Percentiles rank a stretch among this genome's conserved stretches.
phyloP scores from a whole-genome alignment of 2,797 vertebrate genomes.

The Botia almorhae region DNA sequence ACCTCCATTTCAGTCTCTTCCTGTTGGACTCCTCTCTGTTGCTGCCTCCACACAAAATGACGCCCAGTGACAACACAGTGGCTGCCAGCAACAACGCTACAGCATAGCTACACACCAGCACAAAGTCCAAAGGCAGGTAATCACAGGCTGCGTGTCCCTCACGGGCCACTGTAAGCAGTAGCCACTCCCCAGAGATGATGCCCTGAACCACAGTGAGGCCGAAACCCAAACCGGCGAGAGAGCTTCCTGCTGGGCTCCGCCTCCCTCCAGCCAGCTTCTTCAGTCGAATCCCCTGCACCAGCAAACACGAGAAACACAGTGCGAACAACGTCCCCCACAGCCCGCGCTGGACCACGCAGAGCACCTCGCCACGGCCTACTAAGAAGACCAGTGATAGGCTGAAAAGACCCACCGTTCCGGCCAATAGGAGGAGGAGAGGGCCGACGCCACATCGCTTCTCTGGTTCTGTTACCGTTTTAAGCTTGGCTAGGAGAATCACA shows the following conservation, averaged over 20 bases:
- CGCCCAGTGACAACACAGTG: constrained; percentile 83
- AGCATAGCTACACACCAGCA: constrained; percentile 89
- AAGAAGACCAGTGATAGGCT: constrained; percentile 91
- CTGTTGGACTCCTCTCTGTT: constrained; percentile 60
- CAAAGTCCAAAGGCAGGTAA: constrained; percentile 93
- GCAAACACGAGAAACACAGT: constrained; percentile 93
- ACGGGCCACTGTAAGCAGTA: constrained; percentile 89
- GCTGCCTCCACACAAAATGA: constrained; percentile 88
- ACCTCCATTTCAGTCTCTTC: constrained; percentile 85
- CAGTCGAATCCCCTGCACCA: constrained; percentile 90
- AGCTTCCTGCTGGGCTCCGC: constrained; percentile 77
- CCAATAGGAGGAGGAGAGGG: constrained; percentile 90
- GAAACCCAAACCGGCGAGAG: constrained; percentile 82
- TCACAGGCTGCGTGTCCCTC: constrained; percentile 89
- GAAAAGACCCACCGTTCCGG: constrained; percentile 89
- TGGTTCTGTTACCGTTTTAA: constrained; percentile 87
- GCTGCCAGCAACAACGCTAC: constrained; percentile 86
- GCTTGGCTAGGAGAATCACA: constrained; percentile 83
- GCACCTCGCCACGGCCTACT: constrained; percentile 87
- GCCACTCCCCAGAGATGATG: constrained; percentile 92
- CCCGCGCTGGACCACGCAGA: constrained; percentile 88
- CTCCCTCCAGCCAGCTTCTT: constrained; percentile 84
- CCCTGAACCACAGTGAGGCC: constrained; percentile 91
- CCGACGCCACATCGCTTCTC: constrained; percentile 87
- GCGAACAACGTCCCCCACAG: constrained; percentile 94